Percentiles rank a stretch among this genome's conserved stretches.
Evolutionary conservation across 2,888 invertebrate species (phyloP).

Genomic region (Hyles lineata): DNA sequence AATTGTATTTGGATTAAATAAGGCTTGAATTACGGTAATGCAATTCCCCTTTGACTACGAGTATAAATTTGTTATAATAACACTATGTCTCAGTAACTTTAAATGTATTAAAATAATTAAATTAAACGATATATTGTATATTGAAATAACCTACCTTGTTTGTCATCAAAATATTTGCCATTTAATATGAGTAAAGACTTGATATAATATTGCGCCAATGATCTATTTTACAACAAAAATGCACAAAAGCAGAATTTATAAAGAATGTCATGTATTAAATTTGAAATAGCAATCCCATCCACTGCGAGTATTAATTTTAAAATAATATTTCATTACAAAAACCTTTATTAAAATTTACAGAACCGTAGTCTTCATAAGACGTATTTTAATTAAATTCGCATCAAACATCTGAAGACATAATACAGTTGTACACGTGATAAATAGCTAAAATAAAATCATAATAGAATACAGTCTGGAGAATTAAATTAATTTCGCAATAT

Average conservation of each 20-base stretch:
- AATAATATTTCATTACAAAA: neutral
- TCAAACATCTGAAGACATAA: neutral
- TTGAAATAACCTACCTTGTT: too few relatives aligned
- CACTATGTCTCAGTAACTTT: neutral
- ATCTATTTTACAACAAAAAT: too few relatives aligned
- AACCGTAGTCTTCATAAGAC: neutral
- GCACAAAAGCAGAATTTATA: too few relatives aligned
- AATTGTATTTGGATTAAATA: constrained; percentile 52
- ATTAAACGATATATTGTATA: too few relatives aligned
- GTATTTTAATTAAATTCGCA: constrained; percentile 20
- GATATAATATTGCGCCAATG: too few relatives aligned
- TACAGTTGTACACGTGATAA: constrained; percentile 1
- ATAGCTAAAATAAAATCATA: neutral
- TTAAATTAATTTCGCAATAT: constrained; percentile 5
- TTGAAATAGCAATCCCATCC: too few relatives aligned
- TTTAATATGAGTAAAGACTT: too few relatives aligned
- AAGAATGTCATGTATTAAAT: too few relatives aligned
- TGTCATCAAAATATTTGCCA: too few relatives aligned
- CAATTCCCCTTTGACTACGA: constrained; percentile 44
- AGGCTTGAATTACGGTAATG: constrained; percentile 45
- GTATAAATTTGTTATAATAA: constrained; percentile 9
- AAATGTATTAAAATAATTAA: too few relatives aligned
- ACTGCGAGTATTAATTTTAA: too few relatives aligned
- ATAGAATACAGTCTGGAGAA: neutral
- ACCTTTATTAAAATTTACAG: constrained; percentile 1